A percentile compares a stretch with the other conserved stretches of the same genome.
phyloP scores from a whole-genome alignment of 2,113 vertebrate genomes.

The Varanus salvator region DNA sequence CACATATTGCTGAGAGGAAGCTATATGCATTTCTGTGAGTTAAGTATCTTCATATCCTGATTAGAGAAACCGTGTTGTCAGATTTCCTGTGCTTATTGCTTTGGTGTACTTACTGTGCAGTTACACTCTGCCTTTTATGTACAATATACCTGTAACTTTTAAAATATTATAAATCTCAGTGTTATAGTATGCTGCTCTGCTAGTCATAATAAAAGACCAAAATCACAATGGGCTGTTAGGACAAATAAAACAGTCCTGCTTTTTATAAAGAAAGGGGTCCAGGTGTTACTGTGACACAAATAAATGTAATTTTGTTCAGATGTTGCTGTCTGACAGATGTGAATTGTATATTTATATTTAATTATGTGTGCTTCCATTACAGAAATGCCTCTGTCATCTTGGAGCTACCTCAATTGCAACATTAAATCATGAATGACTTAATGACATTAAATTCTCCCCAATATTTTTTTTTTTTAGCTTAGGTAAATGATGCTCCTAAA shows the following conservation, averaged over 20 bases:
- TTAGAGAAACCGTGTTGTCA: conserved; percentile 18
- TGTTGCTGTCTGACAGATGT: not conserved
- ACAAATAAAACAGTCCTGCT: conserved; percentile 26
- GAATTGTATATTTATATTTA: not conserved
- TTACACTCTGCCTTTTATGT: conserved; percentile 46
- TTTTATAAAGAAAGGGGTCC: conserved; percentile 24
- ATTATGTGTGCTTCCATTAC: not conserved
- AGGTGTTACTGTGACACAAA: conserved; percentile 23
- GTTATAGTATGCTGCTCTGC: not conserved
- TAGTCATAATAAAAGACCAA: conserved; percentile 26
- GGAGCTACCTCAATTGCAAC: conserved; percentile 9
- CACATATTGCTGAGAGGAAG: not conserved
- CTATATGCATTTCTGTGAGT: conserved; percentile 30
- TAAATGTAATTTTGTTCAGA: conserved; percentile 34
- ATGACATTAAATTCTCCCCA: conserved; percentile 15
- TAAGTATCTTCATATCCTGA: not conserved
- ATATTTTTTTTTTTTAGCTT: not conserved
- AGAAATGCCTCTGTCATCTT: conserved; percentile 11
- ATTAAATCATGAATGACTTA: not conserved
- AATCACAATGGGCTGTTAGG: conserved; percentile 31
- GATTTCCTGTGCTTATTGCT: conserved; percentile 45
- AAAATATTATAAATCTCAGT: conserved; percentile 22
- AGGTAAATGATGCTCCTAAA: conserved; percentile 25
- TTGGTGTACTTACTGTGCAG: conserved; percentile 21
- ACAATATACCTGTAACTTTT: conserved; percentile 46